Percentiles rank a stretch among this genome's conserved stretches.
Conservation (phyloP, 2,797 vertebrate species). For the Hydrocynus forskahlii region DNA sequence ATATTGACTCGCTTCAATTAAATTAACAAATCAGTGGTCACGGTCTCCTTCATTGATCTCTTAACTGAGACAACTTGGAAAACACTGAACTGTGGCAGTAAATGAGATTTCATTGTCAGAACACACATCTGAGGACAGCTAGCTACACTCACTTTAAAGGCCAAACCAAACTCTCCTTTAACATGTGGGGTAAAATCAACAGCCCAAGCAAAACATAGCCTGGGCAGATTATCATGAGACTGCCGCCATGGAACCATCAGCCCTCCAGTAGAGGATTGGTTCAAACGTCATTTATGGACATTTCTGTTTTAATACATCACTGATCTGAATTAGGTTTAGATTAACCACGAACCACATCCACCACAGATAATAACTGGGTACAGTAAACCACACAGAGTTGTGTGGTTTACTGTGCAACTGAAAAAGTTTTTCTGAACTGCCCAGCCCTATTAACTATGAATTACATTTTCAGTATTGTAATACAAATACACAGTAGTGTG, state of each 20-base stretch:
- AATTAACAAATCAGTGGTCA: constrained; percentile 49
- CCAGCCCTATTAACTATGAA: not conserved
- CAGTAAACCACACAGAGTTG: not conserved
- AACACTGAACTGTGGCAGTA: not conserved
- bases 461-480: too few species aligned
- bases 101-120: too few species aligned
- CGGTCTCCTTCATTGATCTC: constrained; percentile 27
- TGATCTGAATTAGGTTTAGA: not conserved
- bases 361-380: not conserved
- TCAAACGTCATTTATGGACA: not conserved
- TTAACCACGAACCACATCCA: not conserved
- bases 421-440: not conserved
- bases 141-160: too few species aligned
- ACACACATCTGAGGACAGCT: too few species aligned
- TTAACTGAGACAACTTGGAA: not conserved
- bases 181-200: too few species aligned
- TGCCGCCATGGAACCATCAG: too few species aligned
- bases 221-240: too few species aligned
- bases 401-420: not conserved
- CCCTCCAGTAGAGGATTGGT: not conserved
- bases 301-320: not conserved
- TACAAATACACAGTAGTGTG: not conserved
- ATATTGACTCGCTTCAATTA: constrained; percentile 48
- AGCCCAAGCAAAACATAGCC: too few species aligned
- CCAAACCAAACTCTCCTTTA: too few species aligned